Conservation (phyloP, 2,113 vertebrate species). For the Misgurnus mizolepis region DNA sequence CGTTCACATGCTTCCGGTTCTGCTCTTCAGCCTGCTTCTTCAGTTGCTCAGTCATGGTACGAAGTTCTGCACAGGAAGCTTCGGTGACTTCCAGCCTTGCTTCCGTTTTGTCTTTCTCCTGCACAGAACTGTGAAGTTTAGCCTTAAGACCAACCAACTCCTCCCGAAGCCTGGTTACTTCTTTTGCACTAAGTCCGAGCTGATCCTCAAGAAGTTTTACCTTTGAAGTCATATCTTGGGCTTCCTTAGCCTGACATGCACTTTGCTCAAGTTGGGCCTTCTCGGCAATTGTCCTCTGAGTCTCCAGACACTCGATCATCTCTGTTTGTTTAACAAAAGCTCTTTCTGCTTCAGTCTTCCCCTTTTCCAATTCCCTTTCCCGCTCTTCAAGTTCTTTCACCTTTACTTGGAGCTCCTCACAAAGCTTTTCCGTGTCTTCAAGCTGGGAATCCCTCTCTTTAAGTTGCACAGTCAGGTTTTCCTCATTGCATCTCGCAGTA, state of each 20-base stretch:
- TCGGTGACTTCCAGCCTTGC: constrained; percentile 74
- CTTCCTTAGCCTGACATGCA: constrained; percentile 60
- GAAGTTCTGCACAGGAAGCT: constrained; percentile 75
- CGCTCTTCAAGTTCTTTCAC: constrained; percentile 44
- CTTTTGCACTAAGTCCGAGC: constrained; percentile 73
- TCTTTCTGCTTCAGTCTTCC: constrained; percentile 71
- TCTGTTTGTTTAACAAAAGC: constrained; percentile 64
- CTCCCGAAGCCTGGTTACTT: constrained; percentile 78
- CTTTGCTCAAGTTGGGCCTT: constrained; percentile 67
- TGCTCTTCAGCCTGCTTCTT: constrained; percentile 80
- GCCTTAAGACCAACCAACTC: constrained; percentile 75
- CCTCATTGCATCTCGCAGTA: constrained; percentile 73
- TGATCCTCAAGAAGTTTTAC: constrained; percentile 76
- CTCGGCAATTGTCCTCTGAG: constrained; percentile 71
- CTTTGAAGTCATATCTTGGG: constrained; percentile 66
- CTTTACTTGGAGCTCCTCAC: constrained; percentile 70
- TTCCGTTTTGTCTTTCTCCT: constrained; percentile 74
- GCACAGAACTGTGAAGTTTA: constrained; percentile 70
- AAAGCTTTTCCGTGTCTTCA: constrained; percentile 66
- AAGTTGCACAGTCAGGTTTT: constrained; percentile 72
- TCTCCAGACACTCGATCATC: constrained; percentile 64
- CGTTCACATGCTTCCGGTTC: constrained; percentile 79
- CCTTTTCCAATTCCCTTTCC: constrained; percentile 60
- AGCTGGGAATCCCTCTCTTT: constrained; percentile 71
- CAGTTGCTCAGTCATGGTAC: constrained; percentile 78